Base-by-base conservation (phyloP, 2,797 vertebrate genomes). In the Columba guinea region DNA sequence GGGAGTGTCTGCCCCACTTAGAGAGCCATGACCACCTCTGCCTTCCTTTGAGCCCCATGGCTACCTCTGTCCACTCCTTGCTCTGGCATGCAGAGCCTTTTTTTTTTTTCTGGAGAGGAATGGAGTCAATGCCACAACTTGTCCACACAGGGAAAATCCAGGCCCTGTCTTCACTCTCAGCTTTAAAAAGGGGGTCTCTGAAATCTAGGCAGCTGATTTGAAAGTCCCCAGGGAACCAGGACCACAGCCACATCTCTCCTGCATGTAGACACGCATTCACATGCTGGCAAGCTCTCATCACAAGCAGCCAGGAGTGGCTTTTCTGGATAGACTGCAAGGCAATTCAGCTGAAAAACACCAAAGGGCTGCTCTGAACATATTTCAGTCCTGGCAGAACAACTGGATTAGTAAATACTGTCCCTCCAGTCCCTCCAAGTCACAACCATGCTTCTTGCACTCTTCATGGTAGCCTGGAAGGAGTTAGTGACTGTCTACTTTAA, bases 351-450 rank as follows among this genome's bases (percentile, higher is more conserved):
- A 51, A 85, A 88, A 94, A 18, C n/a, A 90, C 68, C 46, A 22
- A 35, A 92, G 34, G 23, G 30, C 63, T 83, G 34, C 34, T 68
- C 37, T 64, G n/a, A 92, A 78, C 19, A 18, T 37, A 64, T 9
- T 92, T 90, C 52, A 71, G 34, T 62, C 46, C 58, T 81, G 80
- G 49, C 65, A 92, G 39, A 35, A 52, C 46, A 88, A 74, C 20
- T 0, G 0, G 39, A 30, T 86, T 80, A 84, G 41, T 77, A 64
- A 84, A 78, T 39, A 74, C 3, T 4, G 8, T 73, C 15, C 8
- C n/a, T 24, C 41, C 41, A 51, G 53, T 67, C 44, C 53, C 35
- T 28, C 26, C 0, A 2, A 84, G 48, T n/a, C 41, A 71, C 16
- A 67, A 20, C 14, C 4, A 30, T 3, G 30, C 28, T 81, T 81